Percentiles rank a stretch among this genome's conserved stretches.
Conservation (phyloP, 2,113 vertebrate species). For the Phalacrocorax aristotelis region DNA sequence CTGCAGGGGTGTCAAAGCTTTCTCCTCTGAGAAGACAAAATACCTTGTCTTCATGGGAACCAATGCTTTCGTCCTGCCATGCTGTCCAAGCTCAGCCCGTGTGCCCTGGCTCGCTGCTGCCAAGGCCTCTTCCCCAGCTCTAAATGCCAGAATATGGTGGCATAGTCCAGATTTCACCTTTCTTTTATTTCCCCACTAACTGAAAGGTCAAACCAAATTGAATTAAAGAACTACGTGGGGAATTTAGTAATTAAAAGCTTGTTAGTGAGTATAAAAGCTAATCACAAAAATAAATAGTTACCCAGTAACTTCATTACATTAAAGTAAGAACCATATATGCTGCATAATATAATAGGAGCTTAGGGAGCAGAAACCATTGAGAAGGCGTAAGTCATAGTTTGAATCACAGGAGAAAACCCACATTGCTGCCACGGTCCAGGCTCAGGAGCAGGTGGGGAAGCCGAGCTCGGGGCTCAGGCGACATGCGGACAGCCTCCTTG, state of each 20-base stretch:
- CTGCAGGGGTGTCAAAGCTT: not conserved
- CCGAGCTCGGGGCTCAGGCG: not conserved
- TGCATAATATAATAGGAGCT: not conserved
- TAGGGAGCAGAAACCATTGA: not conserved
- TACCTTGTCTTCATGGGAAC: not conserved
- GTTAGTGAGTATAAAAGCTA: not conserved
- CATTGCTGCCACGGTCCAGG: not conserved
- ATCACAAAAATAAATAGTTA: constrained; percentile 18
- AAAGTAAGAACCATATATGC: not conserved
- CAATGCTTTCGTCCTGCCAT: not conserved
- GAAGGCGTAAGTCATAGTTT: not conserved
- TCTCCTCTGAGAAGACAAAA: not conserved
- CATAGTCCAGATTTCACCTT: not conserved
- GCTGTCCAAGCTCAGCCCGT: not conserved
- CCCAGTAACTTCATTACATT: not conserved
- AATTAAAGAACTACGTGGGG: not conserved
- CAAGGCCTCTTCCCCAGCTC: not conserved
- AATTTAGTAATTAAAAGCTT: constrained; percentile 32
- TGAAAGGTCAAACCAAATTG: constrained; percentile 6
- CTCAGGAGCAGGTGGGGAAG: not conserved
- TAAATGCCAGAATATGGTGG: not conserved
- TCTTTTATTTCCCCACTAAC: not conserved
- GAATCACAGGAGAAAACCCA: not conserved
- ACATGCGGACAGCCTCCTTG: not conserved
- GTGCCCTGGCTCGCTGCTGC: not conserved